Percentiles rank a stretch among this genome's conserved stretches.
phyloP scores from a whole-genome alignment of 2,113 vertebrate species.

The Micronycteris hirsuta region DNA sequence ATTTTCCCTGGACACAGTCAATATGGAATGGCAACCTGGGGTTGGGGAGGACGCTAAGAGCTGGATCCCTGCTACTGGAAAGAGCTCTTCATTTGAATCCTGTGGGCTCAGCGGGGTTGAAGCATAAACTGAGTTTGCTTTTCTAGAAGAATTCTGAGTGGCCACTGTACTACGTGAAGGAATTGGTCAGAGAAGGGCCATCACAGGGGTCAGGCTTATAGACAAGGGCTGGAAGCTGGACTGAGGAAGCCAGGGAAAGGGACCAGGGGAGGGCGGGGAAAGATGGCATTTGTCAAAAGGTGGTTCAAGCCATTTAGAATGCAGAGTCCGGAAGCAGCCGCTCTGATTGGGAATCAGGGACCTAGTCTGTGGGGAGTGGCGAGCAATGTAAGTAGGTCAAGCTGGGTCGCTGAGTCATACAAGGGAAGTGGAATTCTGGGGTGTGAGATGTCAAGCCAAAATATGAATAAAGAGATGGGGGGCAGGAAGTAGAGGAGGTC shows the following conservation, averaged over 20 bases:
- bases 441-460: not conserved
- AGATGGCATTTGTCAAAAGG: not conserved
- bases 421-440: not conserved
- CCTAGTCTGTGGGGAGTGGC: not conserved
- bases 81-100: not conserved
- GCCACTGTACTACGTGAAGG: accelerated
- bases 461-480: not conserved
- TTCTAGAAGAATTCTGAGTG: not conserved
- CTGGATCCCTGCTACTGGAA: not conserved
- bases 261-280: not conserved
- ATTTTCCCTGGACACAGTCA: not conserved
- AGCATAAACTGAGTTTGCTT: not conserved
- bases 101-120: not conserved
- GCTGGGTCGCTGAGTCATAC: not conserved
- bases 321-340: not conserved
- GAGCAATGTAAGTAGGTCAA: accelerated
- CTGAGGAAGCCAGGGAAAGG: not conserved
- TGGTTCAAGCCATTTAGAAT: not conserved
- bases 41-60: not conserved
- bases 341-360: not conserved
- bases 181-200: not conserved
- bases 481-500: not conserved
- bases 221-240: too few species aligned
- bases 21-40: not conserved
- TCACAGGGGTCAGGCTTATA: not conserved